Evolutionary conservation across 92 coral and sea anemone genomes (phyloP), one percentile per base, ranked within the genome.

Genomic region (Siderastrea siderea): DNA sequence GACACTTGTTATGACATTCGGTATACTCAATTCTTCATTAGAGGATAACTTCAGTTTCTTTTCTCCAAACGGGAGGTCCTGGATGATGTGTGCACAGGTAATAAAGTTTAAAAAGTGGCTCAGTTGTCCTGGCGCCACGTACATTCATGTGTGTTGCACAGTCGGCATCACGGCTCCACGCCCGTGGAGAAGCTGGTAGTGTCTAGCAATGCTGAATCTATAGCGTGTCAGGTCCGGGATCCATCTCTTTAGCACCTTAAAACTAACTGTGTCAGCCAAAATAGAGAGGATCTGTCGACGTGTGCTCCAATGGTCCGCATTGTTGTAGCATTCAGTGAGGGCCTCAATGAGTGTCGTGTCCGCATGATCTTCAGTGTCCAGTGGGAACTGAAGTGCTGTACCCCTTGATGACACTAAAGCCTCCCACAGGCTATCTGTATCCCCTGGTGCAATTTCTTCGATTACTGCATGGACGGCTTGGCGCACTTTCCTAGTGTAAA

Each of bases 101-200:
- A 90, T 90, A 60, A 90, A 86, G 79, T 80, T 78, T 3, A 87
- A 46, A 63, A 91, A 87, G 82, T 91, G 91, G 61, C 81, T 54
- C 3, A 87, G 88, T 59, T 91, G 91, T 53, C 80, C 91, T 45
- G 88, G 86, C 54, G 75, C 82, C 65, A 91, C 81, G 68, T 81
- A 80, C 91, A 86, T 81, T 58, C 84, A 60, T 7, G 85, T 77
- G 65, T 81, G 68, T 57, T 46, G 71, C 14, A 77, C 26, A 74
- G 69, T 70, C 51, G 69, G 89, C 86, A 72, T 16, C 74, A 73
- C 83, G 67, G 89, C 91, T 55, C 91, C 94, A 52, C 86, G 88
- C 19, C 91, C 91, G 83, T 91, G 89, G 58, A 91, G 89, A 82
- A 77, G 85, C 58, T 70, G 84, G 73, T 91, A 91, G 75, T 91